Percentiles rank a stretch among this genome's conserved stretches.
phyloP scores from a whole-genome alignment of 2,797 vertebrate genomes.

The Tadarida brasiliensis region DNA sequence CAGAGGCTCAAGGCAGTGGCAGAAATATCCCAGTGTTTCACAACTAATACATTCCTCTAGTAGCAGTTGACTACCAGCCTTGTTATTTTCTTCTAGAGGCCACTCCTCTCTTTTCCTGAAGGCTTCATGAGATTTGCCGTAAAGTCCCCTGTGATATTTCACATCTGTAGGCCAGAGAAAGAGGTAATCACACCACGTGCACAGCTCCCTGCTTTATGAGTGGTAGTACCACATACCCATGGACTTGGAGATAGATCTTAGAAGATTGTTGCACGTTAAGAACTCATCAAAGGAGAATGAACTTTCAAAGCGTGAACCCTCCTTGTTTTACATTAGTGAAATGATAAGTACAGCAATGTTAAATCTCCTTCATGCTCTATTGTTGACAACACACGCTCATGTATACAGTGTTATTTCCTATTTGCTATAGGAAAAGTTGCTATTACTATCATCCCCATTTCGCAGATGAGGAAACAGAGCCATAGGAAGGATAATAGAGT shows the following conservation, averaged over 20 bases:
- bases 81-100: slow-evolving; percentile 38
- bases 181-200: background rate
- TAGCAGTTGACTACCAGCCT: background rate
- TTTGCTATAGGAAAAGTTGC: background rate
- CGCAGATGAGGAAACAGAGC: background rate
- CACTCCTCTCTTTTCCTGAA: slow-evolving; percentile 33
- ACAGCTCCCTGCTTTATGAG: background rate
- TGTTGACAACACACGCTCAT: background rate
- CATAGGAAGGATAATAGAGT: background rate
- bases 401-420: background rate
- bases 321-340: background rate
- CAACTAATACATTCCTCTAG: background rate
- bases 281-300: background rate
- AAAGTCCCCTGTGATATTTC: slow-evolving; percentile 21
- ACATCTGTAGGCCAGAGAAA: background rate
- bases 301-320: background rate
- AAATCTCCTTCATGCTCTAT: background rate
- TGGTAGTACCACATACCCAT: background rate
- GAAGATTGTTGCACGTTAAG: background rate
- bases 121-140: slow-evolving; percentile 40
- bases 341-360: background rate
- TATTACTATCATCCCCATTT: background rate
- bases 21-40: background rate
- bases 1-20: background rate
- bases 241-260: background rate